Conservation (phyloP, 1,140 invertebrate species). For the Helicoverpa armigera region DNA sequence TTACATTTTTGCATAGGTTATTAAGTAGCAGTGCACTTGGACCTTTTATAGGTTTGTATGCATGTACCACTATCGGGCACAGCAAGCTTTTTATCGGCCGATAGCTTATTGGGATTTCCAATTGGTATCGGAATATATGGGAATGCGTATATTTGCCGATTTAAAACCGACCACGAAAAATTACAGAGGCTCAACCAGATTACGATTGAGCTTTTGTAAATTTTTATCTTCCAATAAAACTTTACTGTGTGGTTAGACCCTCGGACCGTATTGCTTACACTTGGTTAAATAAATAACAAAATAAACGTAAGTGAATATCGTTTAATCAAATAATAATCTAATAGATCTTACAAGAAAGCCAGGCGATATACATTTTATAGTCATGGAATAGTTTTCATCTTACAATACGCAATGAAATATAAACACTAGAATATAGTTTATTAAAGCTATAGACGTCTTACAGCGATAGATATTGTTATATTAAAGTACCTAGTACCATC, state of each 20-base stretch:
- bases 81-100: slow-evolving; percentile 20
- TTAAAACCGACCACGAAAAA: slow-evolving; percentile 36
- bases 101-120: slow-evolving; percentile 31
- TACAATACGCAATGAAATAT: slow-evolving; percentile 55
- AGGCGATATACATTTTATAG: slow-evolving; percentile 60
- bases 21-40: no score
- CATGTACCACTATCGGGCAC: neutral
- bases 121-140: slow-evolving; percentile 30
- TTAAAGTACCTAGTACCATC: slow-evolving; percentile 48
- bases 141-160: slow-evolving; percentile 26
- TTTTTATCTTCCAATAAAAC: slow-evolving; percentile 14
- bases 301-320: slow-evolving; percentile 40
- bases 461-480: slow-evolving; percentile 44
- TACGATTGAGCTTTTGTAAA: neutral
- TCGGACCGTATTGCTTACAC: neutral
- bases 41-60: no score
- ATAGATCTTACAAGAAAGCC: slow-evolving; percentile 63
- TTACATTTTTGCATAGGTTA: slow-evolving; percentile 37
- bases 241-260: neutral
- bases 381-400: slow-evolving; percentile 53
- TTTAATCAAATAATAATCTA: slow-evolving; percentile 56
- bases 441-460: slow-evolving; percentile 72
- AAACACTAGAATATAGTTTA: slow-evolving; percentile 60
- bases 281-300: slow-evolving; percentile 27
- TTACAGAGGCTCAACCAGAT: slow-evolving; percentile 31